phyloP scores from a whole-genome alignment of 1,140 invertebrate genomes.

The Nixonia krombeini region DNA sequence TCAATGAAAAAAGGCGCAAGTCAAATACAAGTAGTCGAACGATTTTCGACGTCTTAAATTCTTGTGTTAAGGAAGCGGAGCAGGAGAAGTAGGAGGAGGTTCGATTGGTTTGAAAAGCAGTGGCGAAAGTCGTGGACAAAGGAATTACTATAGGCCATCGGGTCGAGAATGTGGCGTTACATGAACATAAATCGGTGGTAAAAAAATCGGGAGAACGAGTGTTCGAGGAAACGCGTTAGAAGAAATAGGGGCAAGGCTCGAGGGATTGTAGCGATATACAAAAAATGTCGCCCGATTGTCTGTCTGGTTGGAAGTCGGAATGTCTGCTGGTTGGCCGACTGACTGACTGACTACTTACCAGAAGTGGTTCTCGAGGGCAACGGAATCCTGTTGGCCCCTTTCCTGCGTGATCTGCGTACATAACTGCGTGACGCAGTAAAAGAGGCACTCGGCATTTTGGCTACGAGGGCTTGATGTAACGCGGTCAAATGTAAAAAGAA shows the following conservation, averaged over 20 bases:
- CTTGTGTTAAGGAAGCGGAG: no score
- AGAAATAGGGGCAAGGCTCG: no score
- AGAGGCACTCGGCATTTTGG: slow-evolving; percentile 90
- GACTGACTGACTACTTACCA: slow-evolving; percentile 71
- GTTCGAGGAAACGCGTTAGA: neutral
- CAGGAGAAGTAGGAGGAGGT: neutral
- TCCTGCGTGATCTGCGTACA: slow-evolving; percentile 86
- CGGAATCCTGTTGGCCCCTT: slow-evolving; percentile 87
- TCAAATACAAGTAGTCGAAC: no score
- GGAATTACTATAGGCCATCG: slow-evolving; percentile 36
- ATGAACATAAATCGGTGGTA: neutral
- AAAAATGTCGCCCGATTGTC: neutral
- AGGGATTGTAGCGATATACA: no score
- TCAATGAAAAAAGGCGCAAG: neutral
- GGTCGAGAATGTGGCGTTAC: slow-evolving; percentile 39
- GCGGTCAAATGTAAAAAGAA: slow-evolving; percentile 36
- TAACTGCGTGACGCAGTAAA: slow-evolving; percentile 90
- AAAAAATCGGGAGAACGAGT: no score
- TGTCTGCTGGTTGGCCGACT: neutral
- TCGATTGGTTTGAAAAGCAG: slow-evolving; percentile 13
- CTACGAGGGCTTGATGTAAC: slow-evolving; percentile 30
- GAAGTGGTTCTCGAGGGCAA: slow-evolving; percentile 83
- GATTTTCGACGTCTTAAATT: no score
- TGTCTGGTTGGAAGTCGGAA: neutral
- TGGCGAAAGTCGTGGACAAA: slow-evolving; percentile 45